phyloP scores from a whole-genome alignment of 2,888 invertebrate genomes.

The Quadroppia sp. region DNA sequence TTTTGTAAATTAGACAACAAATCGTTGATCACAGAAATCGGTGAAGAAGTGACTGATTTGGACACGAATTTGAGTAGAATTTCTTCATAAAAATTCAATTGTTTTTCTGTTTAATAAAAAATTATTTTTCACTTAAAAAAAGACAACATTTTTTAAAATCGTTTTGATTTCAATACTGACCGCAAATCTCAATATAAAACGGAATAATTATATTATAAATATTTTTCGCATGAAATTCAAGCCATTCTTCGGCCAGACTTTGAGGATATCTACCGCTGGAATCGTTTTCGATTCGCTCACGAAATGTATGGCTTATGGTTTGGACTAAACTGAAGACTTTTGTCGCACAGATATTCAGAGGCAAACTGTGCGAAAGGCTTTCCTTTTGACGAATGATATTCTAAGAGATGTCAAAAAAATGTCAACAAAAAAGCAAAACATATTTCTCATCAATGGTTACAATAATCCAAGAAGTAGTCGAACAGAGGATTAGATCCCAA shows the following conservation, averaged over 20 bases:
- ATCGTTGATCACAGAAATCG: background rate
- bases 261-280: slow-evolving; percentile 48
- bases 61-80: slow-evolving; percentile 21
- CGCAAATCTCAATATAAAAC: slow-evolving; percentile 57
- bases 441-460: background rate
- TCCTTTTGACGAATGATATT: slow-evolving; percentile 6
- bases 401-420: background rate
- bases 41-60: background rate
- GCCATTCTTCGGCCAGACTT: slow-evolving; percentile 66
- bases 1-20: background rate
- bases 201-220: slow-evolving; percentile 59
- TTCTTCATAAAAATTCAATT: slow-evolving; percentile 27
- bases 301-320: background rate
- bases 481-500: slow-evolving; percentile 27
- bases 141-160: background rate
- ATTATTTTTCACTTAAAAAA: background rate
- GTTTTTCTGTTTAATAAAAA: background rate
- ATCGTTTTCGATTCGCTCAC: background rate
- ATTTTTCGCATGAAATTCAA: slow-evolving; percentile 67
- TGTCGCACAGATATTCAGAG: background rate
- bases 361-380: background rate
- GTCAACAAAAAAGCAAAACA: background rate
- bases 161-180: slow-evolving; percentile 26
- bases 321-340: background rate
- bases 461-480: slow-evolving; percentile 9